Evolutionary conservation across 2,797 vertebrate genomes (phyloP).

Genomic region (Acipenser oxyrinchus): DNA sequence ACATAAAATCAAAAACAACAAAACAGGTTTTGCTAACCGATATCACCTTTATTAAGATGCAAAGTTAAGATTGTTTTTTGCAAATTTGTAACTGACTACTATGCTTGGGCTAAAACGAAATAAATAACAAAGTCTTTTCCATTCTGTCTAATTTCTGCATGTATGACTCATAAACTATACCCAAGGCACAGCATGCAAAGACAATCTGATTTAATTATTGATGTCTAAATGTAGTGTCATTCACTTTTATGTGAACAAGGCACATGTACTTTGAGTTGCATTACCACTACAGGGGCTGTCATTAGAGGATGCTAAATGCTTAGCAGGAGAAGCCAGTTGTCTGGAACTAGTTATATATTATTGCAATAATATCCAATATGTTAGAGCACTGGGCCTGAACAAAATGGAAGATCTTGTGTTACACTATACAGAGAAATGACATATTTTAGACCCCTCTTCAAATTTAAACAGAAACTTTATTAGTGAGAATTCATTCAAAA

Average conservation of each 20-base stretch:
- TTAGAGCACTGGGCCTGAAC: no score
- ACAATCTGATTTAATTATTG: constrained; percentile 53
- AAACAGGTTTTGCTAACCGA: no score
- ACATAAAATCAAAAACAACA: no score
- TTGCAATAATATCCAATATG: neutral
- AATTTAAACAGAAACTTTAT: no score
- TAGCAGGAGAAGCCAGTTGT: constrained; percentile 39
- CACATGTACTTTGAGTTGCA: constrained; percentile 32
- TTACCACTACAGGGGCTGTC: constrained; percentile 37
- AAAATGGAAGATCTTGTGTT: no score
- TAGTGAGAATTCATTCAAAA: no score
- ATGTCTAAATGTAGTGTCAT: constrained; percentile 47
- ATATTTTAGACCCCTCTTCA: no score
- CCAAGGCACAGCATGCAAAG: constrained; percentile 41
- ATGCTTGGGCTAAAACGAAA: neutral
- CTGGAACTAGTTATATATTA: constrained; percentile 31
- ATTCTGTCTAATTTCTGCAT: constrained; percentile 28
- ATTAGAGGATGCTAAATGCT: constrained; percentile 36
- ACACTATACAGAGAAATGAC: no score
- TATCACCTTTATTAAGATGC: no score
- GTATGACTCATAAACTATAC: constrained; percentile 55
- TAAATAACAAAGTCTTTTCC: constrained; percentile 24
- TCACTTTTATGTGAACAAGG: constrained; percentile 35
- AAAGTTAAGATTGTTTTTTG: no score
- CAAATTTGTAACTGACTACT: no score